Conservation (phyloP, 2,888 invertebrate species). For the Drosophila suboccidentalis region DNA sequence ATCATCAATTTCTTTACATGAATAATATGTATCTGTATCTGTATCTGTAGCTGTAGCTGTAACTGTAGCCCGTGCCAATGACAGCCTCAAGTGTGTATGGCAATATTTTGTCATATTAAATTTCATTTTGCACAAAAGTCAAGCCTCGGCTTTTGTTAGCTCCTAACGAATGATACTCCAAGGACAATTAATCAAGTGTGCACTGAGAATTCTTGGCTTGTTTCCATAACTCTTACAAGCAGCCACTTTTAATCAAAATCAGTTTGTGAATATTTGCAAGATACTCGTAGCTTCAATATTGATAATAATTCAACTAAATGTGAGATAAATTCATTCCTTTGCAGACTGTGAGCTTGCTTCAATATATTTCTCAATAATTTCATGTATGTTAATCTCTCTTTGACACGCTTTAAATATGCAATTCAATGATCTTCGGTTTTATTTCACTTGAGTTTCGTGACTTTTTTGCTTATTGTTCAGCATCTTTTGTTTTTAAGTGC, state of each 20-base stretch:
- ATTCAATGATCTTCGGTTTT: slow-evolving; percentile 15
- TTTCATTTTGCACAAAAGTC: slow-evolving; percentile 62
- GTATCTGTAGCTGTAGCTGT: slow-evolving; percentile 6
- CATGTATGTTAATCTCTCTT: slow-evolving; percentile 5
- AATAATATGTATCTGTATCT: slow-evolving; percentile 14
- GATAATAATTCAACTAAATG: slow-evolving; percentile 12
- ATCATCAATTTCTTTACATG: slow-evolving; percentile 50
- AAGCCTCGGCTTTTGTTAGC: slow-evolving; percentile 38
- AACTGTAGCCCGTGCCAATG: slow-evolving; percentile 47
- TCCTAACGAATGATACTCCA: slow-evolving; percentile 39
- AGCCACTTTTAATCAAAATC: slow-evolving; percentile 38
- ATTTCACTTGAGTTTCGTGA: slow-evolving; percentile 31
- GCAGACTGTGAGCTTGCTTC: background rate
- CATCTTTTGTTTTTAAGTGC: slow-evolving; percentile 43
- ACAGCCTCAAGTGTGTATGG: slow-evolving; percentile 64
- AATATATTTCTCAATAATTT: slow-evolving; percentile 12
- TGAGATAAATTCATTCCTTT: slow-evolving; percentile 8
- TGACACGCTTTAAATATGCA: slow-evolving; percentile 14
- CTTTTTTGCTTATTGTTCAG: slow-evolving; percentile 33
- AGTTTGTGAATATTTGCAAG: slow-evolving; percentile 26
- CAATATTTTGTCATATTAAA: slow-evolving; percentile 71
- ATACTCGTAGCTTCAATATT: slow-evolving; percentile 12
- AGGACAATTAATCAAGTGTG: slow-evolving; percentile 65
- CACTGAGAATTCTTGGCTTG: slow-evolving; percentile 21
- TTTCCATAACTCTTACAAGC: too few species aligned